Evolutionary conservation across 2,888 invertebrate species (phyloP), one percentile per base, ranked within the genome.

Genomic region (Argynnis bischoffii): DNA sequence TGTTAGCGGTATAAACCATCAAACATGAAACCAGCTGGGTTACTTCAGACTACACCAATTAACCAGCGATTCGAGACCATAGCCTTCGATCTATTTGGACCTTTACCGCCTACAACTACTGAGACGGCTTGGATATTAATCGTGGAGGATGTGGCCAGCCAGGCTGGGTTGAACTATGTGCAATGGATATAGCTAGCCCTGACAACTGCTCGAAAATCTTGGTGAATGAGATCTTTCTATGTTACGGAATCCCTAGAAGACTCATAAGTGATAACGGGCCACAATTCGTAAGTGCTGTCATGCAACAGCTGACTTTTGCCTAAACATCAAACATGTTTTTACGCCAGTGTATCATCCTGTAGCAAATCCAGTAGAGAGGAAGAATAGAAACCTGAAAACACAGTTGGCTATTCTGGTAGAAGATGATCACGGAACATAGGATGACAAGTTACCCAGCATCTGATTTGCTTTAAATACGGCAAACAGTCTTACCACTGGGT

Each of bases 381-480:
- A 60, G 5, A 76, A 74, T 16, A 3, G 77, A 4, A 74, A 77
- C 18, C 48, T 77, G 1, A 77, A 77, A 18, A 69, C 67, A 0
- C 74, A 74, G 15, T n/a, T 77, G 0, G 73, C 68, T 0, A 74
- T 72, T 3, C 15, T 75, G 0, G 61, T 73, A 0, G 57, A 18
- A 35, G 65, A 63, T 8, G 53, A 80, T 13, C 85, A 84, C 63
- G 21, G 55, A 1, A 48, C 18, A 3, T 87, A 83, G 84, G 48
- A 71, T 3, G 74, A 77, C 0, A 73, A 78, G 3, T 64, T 88
- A 2, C 75, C 83, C 0, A 64, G 74, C 3, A 80, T 86, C 0
- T 69, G 86, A 0, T 88, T 86, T 63, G 81, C 84, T 0, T 82
- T 86, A 77, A 88, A 87, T 55, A 79, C 82, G 0, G 76, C 78